phyloP scores from a whole-genome alignment of 2,113 vertebrate genomes.

The Lutjanus erythropterus region DNA sequence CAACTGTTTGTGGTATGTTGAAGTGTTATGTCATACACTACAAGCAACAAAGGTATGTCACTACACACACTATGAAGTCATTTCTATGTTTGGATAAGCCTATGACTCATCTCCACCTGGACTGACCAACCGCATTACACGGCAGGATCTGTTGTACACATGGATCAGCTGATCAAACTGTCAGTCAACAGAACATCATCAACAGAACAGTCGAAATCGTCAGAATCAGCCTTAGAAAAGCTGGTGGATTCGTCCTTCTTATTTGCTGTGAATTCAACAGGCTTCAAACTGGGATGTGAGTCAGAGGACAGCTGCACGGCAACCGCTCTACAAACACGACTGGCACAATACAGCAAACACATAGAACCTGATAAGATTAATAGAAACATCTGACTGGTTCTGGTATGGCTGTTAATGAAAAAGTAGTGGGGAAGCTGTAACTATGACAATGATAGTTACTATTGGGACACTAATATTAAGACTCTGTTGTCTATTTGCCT shows the following conservation, averaged over 20 bases:
- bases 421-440: conserved; percentile 4
- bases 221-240: conserved; percentile 5
- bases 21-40: not conserved
- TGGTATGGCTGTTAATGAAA: conserved; percentile 20
- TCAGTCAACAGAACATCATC: not conserved
- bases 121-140: not conserved
- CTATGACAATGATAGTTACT: conserved; percentile 22
- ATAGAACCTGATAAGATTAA: conserved; percentile 39
- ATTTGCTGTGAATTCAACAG: conserved; percentile 14
- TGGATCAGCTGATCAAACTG: not conserved
- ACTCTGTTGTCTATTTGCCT: not conserved
- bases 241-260: not conserved
- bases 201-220: not conserved
- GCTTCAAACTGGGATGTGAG: conserved; percentile 12
- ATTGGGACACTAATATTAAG: not conserved
- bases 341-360: conserved; percentile 27
- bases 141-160: not conserved
- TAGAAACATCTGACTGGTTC: conserved; percentile 13
- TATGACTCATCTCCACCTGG: not conserved
- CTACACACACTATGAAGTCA: not conserved
- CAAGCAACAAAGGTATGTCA: not conserved
- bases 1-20: not conserved
- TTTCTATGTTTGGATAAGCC: not conserved
- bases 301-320: conserved; percentile 49
- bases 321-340: conserved; percentile 52